Percentiles rank a stretch among this genome's conserved stretches.
Evolutionary conservation across 1,140 invertebrate genomes (phyloP).

Genomic region (Nasonia giraulti): DNA sequence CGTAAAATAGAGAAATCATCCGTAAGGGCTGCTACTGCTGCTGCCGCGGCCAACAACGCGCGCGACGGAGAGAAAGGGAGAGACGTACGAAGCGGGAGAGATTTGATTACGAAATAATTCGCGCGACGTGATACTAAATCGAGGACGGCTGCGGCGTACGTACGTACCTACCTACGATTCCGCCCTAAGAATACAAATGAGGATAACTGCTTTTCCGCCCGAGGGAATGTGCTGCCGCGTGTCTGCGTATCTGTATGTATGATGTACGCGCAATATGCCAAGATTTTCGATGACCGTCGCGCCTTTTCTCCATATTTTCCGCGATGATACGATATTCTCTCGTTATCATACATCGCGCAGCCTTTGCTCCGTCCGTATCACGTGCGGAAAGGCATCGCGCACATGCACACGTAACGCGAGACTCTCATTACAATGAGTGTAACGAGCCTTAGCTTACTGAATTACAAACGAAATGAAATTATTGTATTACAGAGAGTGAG

Average conservation of each 20-base stretch:
- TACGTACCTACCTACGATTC: constrained; percentile 34
- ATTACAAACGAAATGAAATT: constrained; percentile 64
- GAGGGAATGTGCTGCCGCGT: constrained; percentile 23
- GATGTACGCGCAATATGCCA: constrained; percentile 37
- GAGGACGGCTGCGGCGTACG: constrained; percentile 57
- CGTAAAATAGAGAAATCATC: constrained; percentile 75
- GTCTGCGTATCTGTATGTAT: neutral
- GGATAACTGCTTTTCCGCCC: constrained; percentile 66
- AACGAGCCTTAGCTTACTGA: constrained; percentile 66
- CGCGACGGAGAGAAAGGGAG: neutral
- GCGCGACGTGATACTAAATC: constrained; percentile 73
- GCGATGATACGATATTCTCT: constrained; percentile 17
- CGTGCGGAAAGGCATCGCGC: constrained; percentile 39
- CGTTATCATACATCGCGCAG: constrained; percentile 18
- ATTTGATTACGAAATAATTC: constrained; percentile 76
- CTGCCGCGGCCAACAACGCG: constrained; percentile 31
- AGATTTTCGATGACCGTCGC: neutral
- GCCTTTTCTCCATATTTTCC: neutral
- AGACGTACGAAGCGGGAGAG: constrained; percentile 53
- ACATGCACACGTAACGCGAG: constrained; percentile 59
- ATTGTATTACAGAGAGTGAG: constrained; percentile 59
- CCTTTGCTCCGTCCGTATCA: neutral
- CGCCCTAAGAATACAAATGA: constrained; percentile 74
- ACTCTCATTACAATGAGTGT: constrained; percentile 66
- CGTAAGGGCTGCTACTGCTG: constrained; percentile 58